These are phyloP conservation scores for Chloroceryle inda DNA, from an alignment of 2,797 vertebrate genomes.

Conservation along the genomic window DNA sequence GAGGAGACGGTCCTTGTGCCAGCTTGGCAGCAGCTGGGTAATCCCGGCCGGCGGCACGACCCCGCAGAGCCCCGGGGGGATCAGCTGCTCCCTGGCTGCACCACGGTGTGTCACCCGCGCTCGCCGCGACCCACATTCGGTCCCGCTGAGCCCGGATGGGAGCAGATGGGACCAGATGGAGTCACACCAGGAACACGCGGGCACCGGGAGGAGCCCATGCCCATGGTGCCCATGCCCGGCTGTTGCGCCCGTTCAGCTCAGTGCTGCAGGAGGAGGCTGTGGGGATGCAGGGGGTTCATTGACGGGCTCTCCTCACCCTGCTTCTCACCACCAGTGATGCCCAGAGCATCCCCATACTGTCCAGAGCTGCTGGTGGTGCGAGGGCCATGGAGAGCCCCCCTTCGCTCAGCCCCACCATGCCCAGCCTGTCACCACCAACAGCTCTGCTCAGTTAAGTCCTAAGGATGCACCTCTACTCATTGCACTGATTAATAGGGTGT, in stretches of 20 bases:
- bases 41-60: constrained; percentile 6
- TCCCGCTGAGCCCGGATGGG: background rate
- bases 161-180: constrained; percentile 56
- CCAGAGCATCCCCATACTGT: rapidly evolving
- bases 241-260: rapidly evolving
- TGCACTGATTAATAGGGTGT: background rate
- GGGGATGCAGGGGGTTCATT: rapidly evolving
- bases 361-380: rapidly evolving
- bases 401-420: rapidly evolving
- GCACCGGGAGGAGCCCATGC: background rate
- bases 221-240: background rate
- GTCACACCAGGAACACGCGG: background rate
- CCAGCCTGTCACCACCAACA: background rate
- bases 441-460: background rate
- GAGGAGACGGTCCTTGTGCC: constrained; percentile 18
- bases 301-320: rapidly evolving
- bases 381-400: rapidly evolving
- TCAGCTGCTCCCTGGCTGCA: background rate
- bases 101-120: background rate
- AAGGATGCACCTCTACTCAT: rapidly evolving
- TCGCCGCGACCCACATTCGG: constrained; percentile 33
- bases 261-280: rapidly evolving
- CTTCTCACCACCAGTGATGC: rapidly evolving
- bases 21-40: constrained; percentile 57
- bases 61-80: constrained; percentile 1